These are phyloP conservation scores for Zoanthus solanderi DNA, from an alignment of 92 coral and sea anemone species.

Conservation along the genomic window DNA sequence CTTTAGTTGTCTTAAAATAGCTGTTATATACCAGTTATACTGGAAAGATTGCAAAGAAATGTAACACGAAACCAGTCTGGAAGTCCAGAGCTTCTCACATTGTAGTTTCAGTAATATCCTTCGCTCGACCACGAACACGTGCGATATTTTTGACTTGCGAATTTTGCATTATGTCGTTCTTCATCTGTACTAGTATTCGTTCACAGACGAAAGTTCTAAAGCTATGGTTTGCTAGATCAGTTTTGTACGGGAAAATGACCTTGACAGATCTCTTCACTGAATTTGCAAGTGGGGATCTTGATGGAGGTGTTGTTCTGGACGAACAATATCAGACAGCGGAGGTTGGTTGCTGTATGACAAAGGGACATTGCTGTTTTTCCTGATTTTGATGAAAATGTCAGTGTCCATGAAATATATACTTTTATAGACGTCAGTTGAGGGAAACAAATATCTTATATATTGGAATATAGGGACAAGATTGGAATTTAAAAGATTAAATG, in stretches of 20 bases:
- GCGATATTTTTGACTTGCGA: neutral
- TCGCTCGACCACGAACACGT: conserved; percentile 3
- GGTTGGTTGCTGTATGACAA: conserved; percentile 13
- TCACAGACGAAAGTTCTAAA: conserved; percentile 14
- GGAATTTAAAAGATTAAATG: neutral
- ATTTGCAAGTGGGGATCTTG: neutral
- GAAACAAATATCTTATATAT: too few species aligned
- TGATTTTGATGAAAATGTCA: conserved; percentile 20
- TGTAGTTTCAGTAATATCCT: neutral
- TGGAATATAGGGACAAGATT: neutral
- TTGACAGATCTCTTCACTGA: conserved; percentile 20
- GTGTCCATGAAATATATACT: neutral
- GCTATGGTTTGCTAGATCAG: conserved; percentile 14
- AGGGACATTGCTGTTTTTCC: neutral
- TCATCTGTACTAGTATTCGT: conserved; percentile 27
- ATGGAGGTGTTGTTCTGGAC: neutral
- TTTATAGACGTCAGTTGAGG: neutral
- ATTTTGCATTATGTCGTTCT: conserved; percentile 7
- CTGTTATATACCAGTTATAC: neutral
- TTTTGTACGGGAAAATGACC: neutral
- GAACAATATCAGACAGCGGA: conserved; percentile 21
- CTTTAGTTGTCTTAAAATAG: conserved; percentile 12
- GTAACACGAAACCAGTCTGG: conserved; percentile 21
- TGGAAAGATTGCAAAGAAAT: conserved; percentile 15
- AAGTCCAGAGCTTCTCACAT: conserved; percentile 2